phyloP scores from a whole-genome alignment of 2,888 invertebrate genomes.

The Anoplius nigerrimus region DNA sequence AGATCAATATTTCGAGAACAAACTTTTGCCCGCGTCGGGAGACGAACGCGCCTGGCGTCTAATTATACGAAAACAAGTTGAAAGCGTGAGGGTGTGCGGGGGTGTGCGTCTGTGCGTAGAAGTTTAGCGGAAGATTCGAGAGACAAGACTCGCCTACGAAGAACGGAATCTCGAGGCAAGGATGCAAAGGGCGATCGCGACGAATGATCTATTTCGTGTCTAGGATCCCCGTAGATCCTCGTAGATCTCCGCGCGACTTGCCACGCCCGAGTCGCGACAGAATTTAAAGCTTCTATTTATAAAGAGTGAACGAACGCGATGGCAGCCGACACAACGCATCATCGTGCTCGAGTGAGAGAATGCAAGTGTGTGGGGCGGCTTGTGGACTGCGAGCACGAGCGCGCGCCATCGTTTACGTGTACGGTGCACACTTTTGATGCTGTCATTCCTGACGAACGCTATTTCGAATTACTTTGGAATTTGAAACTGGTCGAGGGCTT shows the following conservation, averaged over 20 bases:
- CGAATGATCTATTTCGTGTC: constrained; percentile 49
- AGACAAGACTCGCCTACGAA: neutral
- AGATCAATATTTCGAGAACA: no score
- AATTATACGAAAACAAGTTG: no score
- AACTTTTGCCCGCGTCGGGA: no score
- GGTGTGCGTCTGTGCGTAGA: no score
- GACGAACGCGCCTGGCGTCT: no score
- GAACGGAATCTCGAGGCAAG: neutral
- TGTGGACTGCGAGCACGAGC: neutral
- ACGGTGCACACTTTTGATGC: constrained; percentile 6
- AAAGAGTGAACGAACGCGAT: constrained; percentile 63
- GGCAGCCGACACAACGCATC: constrained; percentile 28
- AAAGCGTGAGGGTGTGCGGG: no score
- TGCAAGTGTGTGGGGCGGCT: constrained; percentile 5
- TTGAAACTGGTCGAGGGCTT: no score
- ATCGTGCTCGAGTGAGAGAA: constrained; percentile 38
- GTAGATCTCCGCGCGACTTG: constrained; percentile 24
- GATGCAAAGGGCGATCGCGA: constrained; percentile 38
- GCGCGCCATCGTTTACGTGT: constrained; percentile 12
- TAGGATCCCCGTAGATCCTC: constrained; percentile 46
- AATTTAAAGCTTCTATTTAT: constrained; percentile 60
- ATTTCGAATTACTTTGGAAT: no score
- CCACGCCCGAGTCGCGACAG: constrained; percentile 49
- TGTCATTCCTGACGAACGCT: neutral
- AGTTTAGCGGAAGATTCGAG: no score